Base-by-base conservation (phyloP, 2,888 invertebrate species). In the Dichetophora obliterata region DNA sequence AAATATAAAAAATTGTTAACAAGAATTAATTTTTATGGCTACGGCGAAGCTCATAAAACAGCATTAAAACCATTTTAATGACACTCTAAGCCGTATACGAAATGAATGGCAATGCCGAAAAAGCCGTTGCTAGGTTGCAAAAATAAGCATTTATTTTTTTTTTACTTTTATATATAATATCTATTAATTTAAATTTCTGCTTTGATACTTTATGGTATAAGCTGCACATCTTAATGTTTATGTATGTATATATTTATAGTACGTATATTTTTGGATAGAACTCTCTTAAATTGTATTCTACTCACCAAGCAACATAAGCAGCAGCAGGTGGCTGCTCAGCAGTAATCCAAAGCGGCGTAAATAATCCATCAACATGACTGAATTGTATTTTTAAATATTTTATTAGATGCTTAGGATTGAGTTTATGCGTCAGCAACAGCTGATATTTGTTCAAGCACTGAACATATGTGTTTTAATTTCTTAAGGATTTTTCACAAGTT, bases 221-320 rank as follows among this genome's bases (percentile, higher is more conserved):
- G 54, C 54, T 54, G 54, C 19, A 54, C 43, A 43, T 43, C 43
- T 43, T 11, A 43, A 37, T 5, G 8, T 37, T 5, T 37, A 31
- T 31, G 6, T 6, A 54, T 19, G 54, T 19, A 8, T 19, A 54
- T 54, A 19, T 11, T 11, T 43, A 6, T 43, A 2, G 4, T 6
- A n/a, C n/a, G n/a, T 19, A 16, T 52, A 16, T 37, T 43, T 43
- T 43, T 43, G 11, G 43, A 11, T 11, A 43, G 43, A 43, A 43
- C 43, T 43, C 11, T 43, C 11, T 43, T 43, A 43, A 43, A 43
- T 43, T 43, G 43, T 43, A 43, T 43, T 2, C n/a, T 50, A 85
- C 88, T 85, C 80, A 87, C 87, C 87, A 71, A 87, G 81, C 69
- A 88, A 78, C 82, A 88, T 82, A 50, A 87, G 77, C 79, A 87